phyloP scores from a whole-genome alignment of 2,797 vertebrate genomes.

The Poeciliopsis turneri region DNA sequence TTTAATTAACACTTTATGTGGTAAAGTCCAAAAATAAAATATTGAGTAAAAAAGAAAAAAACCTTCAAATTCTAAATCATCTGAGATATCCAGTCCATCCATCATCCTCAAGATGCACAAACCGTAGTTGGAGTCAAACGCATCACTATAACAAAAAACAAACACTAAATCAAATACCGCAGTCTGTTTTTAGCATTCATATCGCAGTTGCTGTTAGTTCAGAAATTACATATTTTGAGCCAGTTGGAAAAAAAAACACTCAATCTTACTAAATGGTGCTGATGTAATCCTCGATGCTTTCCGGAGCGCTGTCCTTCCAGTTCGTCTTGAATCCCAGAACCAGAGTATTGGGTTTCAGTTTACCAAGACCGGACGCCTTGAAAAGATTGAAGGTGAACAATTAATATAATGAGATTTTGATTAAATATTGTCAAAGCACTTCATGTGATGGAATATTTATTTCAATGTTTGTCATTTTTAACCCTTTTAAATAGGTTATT shows the following conservation, averaged over 20 bases:
- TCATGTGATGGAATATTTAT: background rate
- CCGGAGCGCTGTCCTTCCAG: constrained; percentile 73
- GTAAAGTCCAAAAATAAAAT: background rate
- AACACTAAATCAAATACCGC: background rate
- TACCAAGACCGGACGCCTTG: constrained; percentile 76
- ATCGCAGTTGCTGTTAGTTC: background rate
- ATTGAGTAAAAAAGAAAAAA: background rate
- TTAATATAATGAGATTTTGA: background rate
- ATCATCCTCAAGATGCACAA: constrained; percentile 81
- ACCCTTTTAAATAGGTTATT: background rate
- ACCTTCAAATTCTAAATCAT: constrained; percentile 76
- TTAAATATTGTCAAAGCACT: background rate
- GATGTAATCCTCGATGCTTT: constrained; percentile 76
- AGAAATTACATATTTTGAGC: background rate
- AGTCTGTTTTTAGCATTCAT: background rate
- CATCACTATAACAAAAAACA: constrained; percentile 65
- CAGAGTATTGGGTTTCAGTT: constrained; percentile 81
- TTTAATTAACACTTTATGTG: background rate
- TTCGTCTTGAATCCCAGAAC: constrained; percentile 82
- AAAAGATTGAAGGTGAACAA: background rate
- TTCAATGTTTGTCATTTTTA: too few relatives aligned
- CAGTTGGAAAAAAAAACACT: background rate
- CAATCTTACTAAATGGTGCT: constrained; percentile 79
- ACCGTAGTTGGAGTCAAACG: constrained; percentile 79
- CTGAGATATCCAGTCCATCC: constrained; percentile 72